A percentile compares a stretch with the other conserved stretches of the same genome.
Conservation (phyloP, 64 coral and sea anemone genomes). For the Acropora yongei region DNA sequence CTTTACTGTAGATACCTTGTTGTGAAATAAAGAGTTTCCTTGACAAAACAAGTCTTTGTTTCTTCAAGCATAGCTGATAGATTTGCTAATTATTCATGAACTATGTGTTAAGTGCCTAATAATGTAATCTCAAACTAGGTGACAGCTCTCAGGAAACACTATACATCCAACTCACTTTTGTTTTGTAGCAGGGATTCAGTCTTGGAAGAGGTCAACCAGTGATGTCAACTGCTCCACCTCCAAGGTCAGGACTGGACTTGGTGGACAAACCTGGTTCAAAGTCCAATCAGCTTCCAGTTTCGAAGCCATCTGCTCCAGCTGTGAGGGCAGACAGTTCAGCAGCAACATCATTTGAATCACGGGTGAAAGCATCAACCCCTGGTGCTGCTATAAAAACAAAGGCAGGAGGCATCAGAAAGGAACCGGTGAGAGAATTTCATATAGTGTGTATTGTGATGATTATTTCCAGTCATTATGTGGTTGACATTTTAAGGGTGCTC, state of each 20-base stretch:
- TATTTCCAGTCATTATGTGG: background rate
- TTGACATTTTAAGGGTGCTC: no score
- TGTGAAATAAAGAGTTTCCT: no score
- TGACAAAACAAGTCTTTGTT: no score
- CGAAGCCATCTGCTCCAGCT: background rate
- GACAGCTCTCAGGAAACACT: no score
- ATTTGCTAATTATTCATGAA: no score
- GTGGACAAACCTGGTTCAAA: background rate
- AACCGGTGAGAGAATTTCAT: background rate
- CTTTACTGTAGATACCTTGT: no score
- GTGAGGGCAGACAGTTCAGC: background rate
- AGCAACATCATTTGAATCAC: background rate
- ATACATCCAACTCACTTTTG: no score
- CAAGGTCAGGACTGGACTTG: background rate
- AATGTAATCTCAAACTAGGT: no score
- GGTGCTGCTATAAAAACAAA: background rate
- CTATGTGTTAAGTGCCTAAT: no score
- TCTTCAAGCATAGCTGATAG: no score
- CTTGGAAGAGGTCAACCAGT: background rate
- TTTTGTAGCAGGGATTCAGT: background rate
- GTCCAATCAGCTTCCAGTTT: background rate
- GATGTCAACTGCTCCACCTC: background rate
- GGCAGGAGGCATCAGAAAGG: background rate
- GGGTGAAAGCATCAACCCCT: background rate
- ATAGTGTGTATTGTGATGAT: background rate